A percentile compares a stretch with the other conserved stretches of the same genome.
phyloP scores from a whole-genome alignment of 1,140 invertebrate species.

The Drosophila ohnishii region DNA sequence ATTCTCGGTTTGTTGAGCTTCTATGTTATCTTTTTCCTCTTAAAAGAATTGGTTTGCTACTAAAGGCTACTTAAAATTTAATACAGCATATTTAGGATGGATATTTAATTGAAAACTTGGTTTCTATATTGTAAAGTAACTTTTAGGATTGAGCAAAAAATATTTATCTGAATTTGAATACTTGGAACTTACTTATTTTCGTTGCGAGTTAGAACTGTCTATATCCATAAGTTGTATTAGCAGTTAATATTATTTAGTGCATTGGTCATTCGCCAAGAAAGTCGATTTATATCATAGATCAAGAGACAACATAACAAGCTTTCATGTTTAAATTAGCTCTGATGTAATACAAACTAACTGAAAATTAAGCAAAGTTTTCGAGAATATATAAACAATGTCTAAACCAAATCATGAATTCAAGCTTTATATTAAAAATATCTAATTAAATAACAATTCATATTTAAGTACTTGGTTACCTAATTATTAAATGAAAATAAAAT shows the following conservation, averaged over 20 bases:
- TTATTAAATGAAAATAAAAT: neutral
- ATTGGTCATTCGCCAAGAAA: slow-evolving; percentile 79
- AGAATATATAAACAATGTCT: neutral
- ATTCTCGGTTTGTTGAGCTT: neutral
- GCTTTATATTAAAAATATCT: neutral
- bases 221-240: slow-evolving; percentile 7
- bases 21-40: neutral
- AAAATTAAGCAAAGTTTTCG: neutral
- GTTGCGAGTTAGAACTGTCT: slow-evolving; percentile 7
- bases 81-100: neutral
- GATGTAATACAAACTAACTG: neutral
- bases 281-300: slow-evolving; percentile 80
- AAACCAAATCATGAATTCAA: neutral
- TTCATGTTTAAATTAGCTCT: slow-evolving; percentile 49
- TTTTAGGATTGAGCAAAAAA: neutral
- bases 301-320: slow-evolving; percentile 80
- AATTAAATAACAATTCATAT: neutral
- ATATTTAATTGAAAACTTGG: slow-evolving; percentile 1
- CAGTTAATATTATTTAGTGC: slow-evolving; percentile 28
- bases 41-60: neutral
- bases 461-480: neutral
- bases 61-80: neutral
- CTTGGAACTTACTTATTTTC: slow-evolving; percentile 32
- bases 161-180: slow-evolving; percentile 4
- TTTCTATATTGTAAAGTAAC: neutral